These are phyloP conservation scores for Heliconius nattereri DNA, from an alignment of 1,140 invertebrate genomes.

Conservation along the genomic window DNA sequence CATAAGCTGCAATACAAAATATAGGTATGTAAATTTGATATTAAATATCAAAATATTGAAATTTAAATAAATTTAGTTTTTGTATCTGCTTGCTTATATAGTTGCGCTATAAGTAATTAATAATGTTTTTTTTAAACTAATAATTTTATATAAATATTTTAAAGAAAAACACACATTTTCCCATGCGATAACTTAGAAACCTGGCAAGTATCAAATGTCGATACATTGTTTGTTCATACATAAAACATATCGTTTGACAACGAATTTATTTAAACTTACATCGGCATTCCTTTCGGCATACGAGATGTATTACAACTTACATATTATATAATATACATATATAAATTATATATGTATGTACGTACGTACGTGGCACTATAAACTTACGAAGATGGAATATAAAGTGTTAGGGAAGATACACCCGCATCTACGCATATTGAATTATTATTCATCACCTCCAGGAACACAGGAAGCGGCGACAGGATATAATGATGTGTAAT, in stretches of 20 bases:
- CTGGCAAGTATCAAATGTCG: background rate
- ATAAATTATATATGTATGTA: background rate
- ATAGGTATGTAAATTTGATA: too few species aligned
- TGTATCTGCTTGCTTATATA: too few species aligned
- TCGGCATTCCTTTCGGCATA: conserved; percentile 18
- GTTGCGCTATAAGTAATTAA: too few species aligned
- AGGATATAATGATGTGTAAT: conserved; percentile 44
- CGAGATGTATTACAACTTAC: conserved; percentile 23
- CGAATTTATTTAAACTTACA: conserved; percentile 23
- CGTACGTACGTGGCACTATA: conserved; percentile 40
- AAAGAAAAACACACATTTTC: background rate
- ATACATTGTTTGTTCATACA: background rate
- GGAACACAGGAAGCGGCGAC: conserved; percentile 56
- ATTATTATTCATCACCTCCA: conserved; percentile 62
- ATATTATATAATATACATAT: background rate
- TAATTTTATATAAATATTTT: too few species aligned
- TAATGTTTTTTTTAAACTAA: too few species aligned
- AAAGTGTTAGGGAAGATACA: conserved; percentile 46
- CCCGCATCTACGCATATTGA: conserved; percentile 59
- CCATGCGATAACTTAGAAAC: background rate
- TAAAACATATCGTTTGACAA: conserved; percentile 2
- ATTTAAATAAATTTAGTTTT: too few species aligned
- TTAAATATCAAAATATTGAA: too few species aligned
- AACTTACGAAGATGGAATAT: conserved; percentile 53
- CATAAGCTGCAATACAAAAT: too few species aligned